Conservation (phyloP, 2,113 vertebrate genomes). For the Noctilio leporinus region DNA sequence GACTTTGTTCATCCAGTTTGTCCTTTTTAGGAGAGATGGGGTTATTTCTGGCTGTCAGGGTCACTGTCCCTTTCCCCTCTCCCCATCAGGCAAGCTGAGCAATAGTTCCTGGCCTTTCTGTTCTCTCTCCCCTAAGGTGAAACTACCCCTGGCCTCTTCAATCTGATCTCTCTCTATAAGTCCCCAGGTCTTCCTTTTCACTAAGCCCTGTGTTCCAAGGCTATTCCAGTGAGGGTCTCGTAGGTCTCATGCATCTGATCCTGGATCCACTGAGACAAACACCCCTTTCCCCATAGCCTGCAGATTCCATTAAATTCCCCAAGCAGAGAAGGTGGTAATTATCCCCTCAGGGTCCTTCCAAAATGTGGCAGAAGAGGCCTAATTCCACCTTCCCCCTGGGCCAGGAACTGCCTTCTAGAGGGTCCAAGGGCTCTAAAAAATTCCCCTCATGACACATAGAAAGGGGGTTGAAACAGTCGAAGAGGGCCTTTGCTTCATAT, state of each 20-base stretch:
- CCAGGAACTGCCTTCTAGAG: background rate
- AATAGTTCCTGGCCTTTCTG: background rate
- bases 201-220: background rate
- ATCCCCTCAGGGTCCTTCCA: background rate
- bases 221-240: background rate
- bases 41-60: background rate
- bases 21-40: background rate
- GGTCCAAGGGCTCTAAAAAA: background rate
- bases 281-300: background rate
- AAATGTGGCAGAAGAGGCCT: background rate
- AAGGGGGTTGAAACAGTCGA: background rate
- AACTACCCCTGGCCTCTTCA: background rate
- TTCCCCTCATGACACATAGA: background rate
- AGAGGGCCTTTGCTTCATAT: background rate
- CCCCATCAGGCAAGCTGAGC: background rate
- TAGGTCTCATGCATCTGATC: background rate
- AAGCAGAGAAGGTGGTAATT: background rate
- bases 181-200: background rate
- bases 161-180: background rate
- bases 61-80: background rate
- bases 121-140: background rate
- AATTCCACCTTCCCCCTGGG: background rate
- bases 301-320: background rate
- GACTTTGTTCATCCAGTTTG: background rate
- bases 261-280: background rate